A percentile compares a stretch with the other conserved stretches of the same genome.
Evolutionary conservation across 2,797 vertebrate genomes (phyloP).

Genomic region (Cirrhinus mrigala): DNA sequence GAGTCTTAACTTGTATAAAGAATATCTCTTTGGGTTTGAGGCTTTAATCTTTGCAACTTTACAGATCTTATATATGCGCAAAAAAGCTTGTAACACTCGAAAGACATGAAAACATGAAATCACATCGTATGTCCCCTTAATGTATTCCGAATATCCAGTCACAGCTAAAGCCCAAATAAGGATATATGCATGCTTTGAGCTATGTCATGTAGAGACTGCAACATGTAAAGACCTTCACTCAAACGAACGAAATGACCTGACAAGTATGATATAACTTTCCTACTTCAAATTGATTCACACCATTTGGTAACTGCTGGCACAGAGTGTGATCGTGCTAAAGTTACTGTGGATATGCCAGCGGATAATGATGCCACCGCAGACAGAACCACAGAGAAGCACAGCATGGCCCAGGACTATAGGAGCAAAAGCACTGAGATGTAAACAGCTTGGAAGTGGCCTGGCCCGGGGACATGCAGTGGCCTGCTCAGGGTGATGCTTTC

Average conservation of each 20-base stretch:
- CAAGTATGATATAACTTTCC: background rate
- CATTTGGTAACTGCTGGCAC: conserved; percentile 20
- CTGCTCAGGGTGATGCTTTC: conserved; percentile 43
- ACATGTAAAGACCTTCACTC: conserved; percentile 21
- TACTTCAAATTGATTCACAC: background rate
- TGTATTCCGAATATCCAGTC: background rate
- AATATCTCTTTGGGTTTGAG: too few species aligned
- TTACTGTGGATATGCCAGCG: conserved; percentile 25
- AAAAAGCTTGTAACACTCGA: too few species aligned
- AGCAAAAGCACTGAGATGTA: conserved; percentile 46
- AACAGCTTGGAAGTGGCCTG: conserved; percentile 40
- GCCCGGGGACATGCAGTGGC: conserved; percentile 38
- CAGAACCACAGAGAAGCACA: conserved; percentile 34
- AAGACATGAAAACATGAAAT: too few species aligned
- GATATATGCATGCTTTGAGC: conserved; percentile 29
- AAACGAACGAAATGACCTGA: conserved; percentile 19
- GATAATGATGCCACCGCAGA: conserved; percentile 41
- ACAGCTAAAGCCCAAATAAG: background rate
- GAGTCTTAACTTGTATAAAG: too few species aligned
- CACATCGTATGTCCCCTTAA: too few species aligned
- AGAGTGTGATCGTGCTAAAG: conserved; percentile 32
- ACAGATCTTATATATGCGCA: too few species aligned
- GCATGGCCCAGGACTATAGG: conserved; percentile 32
- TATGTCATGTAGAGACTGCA: background rate
- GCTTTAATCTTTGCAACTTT: too few species aligned